Percentiles rank a stretch among this genome's conserved stretches.
Evolutionary conservation across 1,140 invertebrate species (phyloP).

Genomic region (Drosophila novamexicana): DNA sequence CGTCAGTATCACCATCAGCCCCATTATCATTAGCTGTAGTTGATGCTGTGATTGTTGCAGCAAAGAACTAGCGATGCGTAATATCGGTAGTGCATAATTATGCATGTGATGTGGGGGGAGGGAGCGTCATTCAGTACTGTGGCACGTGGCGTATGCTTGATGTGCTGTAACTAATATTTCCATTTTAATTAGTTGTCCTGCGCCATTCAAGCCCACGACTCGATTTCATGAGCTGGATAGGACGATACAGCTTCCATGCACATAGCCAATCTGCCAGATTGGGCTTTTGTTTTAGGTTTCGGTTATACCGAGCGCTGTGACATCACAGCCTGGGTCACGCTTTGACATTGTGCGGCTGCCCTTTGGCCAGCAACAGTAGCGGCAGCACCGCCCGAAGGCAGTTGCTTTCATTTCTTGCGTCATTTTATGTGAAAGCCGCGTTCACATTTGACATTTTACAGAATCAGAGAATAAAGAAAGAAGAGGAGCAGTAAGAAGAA

Average conservation of each 20-base stretch:
- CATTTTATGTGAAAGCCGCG: slow-evolving; percentile 71
- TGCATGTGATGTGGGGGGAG: slow-evolving; percentile 16
- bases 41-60: slow-evolving; percentile 27
- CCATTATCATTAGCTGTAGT: background rate
- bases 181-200: slow-evolving; percentile 46
- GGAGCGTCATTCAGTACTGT: background rate
- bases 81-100: slow-evolving; percentile 47
- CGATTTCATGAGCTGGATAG: slow-evolving; percentile 47
- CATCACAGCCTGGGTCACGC: slow-evolving; percentile 50
- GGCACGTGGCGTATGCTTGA: slow-evolving; percentile 59
- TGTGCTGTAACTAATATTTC: slow-evolving; percentile 41
- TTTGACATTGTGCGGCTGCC: slow-evolving; percentile 47
- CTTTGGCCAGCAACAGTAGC: slow-evolving; percentile 47
- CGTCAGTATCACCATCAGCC: slow-evolving; percentile 30
- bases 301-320: slow-evolving; percentile 23
- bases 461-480: slow-evolving; percentile 36
- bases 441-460: slow-evolving; percentile 78
- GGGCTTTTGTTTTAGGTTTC: background rate
- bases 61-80: slow-evolving; percentile 44
- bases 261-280: slow-evolving; percentile 3
- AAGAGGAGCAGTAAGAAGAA: background rate
- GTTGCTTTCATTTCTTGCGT: slow-evolving; percentile 71
- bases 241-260: slow-evolving; percentile 26
- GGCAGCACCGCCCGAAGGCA: slow-evolving; percentile 31
- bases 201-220: background rate